These are phyloP conservation scores for Vannuccia rotundouncinata DNA, from an alignment of 2,888 invertebrate genomes.

Conservation along the genomic window DNA sequence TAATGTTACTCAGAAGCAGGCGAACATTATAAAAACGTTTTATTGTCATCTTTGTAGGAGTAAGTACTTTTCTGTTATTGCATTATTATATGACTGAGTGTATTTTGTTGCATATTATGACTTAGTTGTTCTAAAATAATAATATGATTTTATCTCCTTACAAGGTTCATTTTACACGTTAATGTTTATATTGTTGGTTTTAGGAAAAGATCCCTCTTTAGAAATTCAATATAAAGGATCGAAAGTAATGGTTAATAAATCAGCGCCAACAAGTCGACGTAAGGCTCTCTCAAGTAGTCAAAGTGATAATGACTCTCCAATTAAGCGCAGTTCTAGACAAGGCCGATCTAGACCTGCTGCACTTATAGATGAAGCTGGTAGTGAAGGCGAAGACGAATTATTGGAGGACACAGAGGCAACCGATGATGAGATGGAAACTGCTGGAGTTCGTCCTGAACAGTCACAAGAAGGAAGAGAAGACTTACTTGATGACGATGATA, in stretches of 20 bases:
- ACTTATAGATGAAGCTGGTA: background rate
- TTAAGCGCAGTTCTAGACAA: background rate
- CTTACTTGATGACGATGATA: background rate
- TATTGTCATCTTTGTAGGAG: slow-evolving; percentile 64
- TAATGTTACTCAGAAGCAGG: slow-evolving; percentile 82
- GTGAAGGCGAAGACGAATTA: slow-evolving; percentile 29
- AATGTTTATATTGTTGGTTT: background rate
- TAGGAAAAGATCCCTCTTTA: background rate
- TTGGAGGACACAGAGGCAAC: slow-evolving; percentile 36
- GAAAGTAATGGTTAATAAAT: slow-evolving; percentile 48
- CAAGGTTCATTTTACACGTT: no score
- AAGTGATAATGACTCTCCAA: background rate
- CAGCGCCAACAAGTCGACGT: slow-evolving; percentile 47
- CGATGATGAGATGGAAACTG: slow-evolving; percentile 37
- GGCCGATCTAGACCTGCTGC: background rate
- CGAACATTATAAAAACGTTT: slow-evolving; percentile 84
- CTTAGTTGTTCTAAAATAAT: background rate
- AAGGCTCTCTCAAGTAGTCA: background rate
- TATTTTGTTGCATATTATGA: background rate
- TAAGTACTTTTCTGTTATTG: no score
- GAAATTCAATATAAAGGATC: slow-evolving; percentile 42
- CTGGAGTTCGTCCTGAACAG: background rate
- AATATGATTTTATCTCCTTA: no score
- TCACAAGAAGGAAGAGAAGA: background rate
- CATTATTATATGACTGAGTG: background rate